Conservation (phyloP, 2,888 invertebrate genomes). For the Mechanitis messenoides region DNA sequence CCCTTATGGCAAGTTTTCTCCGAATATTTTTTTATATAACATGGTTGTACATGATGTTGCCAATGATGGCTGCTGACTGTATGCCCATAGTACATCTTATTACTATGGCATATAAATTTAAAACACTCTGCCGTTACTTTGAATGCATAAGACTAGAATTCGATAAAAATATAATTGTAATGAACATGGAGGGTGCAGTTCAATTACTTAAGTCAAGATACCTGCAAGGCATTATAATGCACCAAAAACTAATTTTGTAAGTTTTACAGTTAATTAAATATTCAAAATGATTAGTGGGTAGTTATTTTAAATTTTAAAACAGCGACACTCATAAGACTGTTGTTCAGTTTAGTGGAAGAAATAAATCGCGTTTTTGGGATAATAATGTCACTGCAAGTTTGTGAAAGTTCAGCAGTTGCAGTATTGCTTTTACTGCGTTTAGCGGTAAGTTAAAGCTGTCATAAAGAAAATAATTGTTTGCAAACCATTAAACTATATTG, state of each 20-base stretch:
- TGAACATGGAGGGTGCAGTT: constrained; percentile 41
- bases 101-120: constrained; percentile 53
- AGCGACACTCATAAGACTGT: constrained; percentile 22
- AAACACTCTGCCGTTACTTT: constrained; percentile 54
- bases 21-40: constrained; percentile 60
- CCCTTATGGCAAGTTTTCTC: constrained; percentile 43
- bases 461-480: constrained; percentile 19
- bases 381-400: constrained; percentile 5
- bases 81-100: constrained; percentile 63
- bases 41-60: constrained; percentile 67
- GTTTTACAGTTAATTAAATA: constrained; percentile 26
- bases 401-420: constrained; percentile 7
- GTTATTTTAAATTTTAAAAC: not conserved
- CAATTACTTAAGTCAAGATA: constrained; percentile 47
- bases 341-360: constrained; percentile 58
- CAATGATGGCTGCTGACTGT: constrained; percentile 66
- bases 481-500: constrained; percentile 20
- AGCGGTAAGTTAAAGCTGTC: constrained; percentile 13
- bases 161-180: constrained; percentile 37
- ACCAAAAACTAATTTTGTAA: constrained; percentile 59
- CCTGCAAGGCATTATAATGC: constrained; percentile 56
- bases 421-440: constrained; percentile 1
- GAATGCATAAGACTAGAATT: constrained; percentile 47
- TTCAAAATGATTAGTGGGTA: not conserved
- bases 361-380: constrained; percentile 61